A percentile compares a stretch with the other conserved stretches of the same genome.
phyloP scores from a whole-genome alignment of 2,888 invertebrate genomes.

The Lathronympha strigana region DNA sequence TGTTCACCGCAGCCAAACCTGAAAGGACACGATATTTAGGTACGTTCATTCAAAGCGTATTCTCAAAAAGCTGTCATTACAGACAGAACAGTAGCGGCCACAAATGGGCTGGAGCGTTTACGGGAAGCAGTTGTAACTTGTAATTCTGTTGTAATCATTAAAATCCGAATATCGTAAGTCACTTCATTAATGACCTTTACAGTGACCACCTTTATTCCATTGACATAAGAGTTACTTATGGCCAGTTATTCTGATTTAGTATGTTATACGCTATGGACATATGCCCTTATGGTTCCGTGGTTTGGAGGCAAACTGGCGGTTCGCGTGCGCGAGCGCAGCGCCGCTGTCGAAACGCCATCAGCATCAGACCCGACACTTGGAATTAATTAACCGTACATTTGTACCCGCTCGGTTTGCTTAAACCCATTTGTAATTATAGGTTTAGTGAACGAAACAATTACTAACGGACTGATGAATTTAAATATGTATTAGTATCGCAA shows the following conservation, averaged over 20 bases:
- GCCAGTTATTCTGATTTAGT: background rate
- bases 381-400: constrained; percentile 35
- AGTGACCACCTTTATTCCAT: constrained; percentile 2
- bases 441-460: constrained; percentile 3
- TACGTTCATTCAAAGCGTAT: constrained; percentile 16
- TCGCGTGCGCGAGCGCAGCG: constrained; percentile 56
- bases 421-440: constrained; percentile 23
- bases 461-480: background rate
- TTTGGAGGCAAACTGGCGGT: constrained; percentile 52
- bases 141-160: constrained; percentile 8
- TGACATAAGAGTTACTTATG: background rate
- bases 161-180: background rate
- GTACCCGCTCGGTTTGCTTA: constrained; percentile 30
- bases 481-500: background rate
- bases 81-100: constrained; percentile 34
- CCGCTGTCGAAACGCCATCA: constrained; percentile 36
- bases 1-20: too few species aligned
- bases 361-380: constrained; percentile 28
- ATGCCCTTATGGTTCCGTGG: constrained; percentile 35
- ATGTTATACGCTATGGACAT: background rate
- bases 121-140: constrained; percentile 15
- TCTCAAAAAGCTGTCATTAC: constrained; percentile 30
- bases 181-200: background rate
- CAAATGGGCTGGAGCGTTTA: constrained; percentile 8
- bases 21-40: constrained; percentile 4